Evolutionary conservation across 2,797 vertebrate genomes (phyloP).

Genomic region (Micrastur ruficollis): DNA sequence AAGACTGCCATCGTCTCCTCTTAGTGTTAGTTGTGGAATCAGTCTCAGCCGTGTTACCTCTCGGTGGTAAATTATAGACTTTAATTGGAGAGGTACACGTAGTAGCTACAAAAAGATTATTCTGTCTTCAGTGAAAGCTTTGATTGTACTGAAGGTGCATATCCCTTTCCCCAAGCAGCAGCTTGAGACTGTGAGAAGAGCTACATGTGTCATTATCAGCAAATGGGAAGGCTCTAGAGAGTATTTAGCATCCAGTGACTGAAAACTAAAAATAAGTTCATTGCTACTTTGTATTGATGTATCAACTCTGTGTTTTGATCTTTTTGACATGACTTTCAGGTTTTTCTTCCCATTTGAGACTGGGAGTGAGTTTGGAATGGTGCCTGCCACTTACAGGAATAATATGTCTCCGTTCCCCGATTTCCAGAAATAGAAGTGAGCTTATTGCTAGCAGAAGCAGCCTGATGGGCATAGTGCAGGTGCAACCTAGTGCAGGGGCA

Average conservation of each 20-base stretch:
- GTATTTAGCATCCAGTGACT: conserved; percentile 37
- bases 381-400: conserved; percentile 13
- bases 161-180: neutral
- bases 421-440: conserved; percentile 38
- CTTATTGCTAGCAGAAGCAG: neutral
- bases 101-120: neutral
- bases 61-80: neutral
- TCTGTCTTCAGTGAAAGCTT: neutral
- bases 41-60: neutral
- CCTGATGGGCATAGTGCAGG: conserved; percentile 6
- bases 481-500: neutral
- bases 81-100: neutral
- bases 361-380: neutral
- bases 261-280: conserved; percentile 48
- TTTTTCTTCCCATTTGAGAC: conserved; percentile 24
- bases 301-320: conserved; percentile 51
- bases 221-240: neutral
- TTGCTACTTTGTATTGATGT: conserved; percentile 5
- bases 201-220: neutral
- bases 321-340: neutral
- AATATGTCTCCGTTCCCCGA: neutral
- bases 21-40: neutral
- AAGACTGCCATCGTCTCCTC: neutral
- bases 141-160: neutral
- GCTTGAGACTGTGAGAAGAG: neutral